Conservation (phyloP, 2,797 vertebrate genomes). For the Pseudomugil gertrudae region DNA sequence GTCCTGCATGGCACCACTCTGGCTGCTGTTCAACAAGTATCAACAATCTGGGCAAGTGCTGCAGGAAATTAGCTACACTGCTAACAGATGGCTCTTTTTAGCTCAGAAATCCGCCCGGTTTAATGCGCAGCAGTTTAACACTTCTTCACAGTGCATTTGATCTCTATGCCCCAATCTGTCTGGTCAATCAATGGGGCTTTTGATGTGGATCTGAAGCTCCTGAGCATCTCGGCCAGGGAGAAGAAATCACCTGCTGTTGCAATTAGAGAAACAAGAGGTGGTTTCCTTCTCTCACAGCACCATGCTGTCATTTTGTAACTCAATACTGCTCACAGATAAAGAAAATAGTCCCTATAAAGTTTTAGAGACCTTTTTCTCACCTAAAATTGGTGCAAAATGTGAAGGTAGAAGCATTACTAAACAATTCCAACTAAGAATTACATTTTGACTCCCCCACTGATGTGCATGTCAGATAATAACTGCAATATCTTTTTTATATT, state of each 20-base stretch:
- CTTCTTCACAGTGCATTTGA: slow-evolving; percentile 82
- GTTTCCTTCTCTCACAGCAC: slow-evolving; percentile 44
- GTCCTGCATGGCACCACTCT: slow-evolving; percentile 12
- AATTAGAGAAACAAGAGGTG: slow-evolving; percentile 57
- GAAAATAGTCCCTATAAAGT: slow-evolving; percentile 6
- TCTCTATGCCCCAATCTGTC: slow-evolving; percentile 82
- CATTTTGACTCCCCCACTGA: not conserved
- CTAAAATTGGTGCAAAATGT: not conserved
- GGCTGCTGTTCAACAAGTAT: slow-evolving; percentile 37
- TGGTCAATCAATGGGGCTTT: slow-evolving; percentile 76
- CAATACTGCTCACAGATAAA: slow-evolving; percentile 14
- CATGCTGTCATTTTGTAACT: slow-evolving; percentile 22
- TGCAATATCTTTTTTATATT: not conserved
- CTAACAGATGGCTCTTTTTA: slow-evolving; percentile 81
- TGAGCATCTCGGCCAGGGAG: slow-evolving; percentile 57
- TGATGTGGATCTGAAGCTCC: slow-evolving; percentile 69
- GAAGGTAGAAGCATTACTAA: not conserved
- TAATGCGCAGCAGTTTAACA: slow-evolving; percentile 80
- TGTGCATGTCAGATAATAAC: not conserved
- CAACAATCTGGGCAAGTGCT: slow-evolving; percentile 61
- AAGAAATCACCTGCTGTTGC: slow-evolving; percentile 75
- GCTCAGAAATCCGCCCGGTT: slow-evolving; percentile 74
- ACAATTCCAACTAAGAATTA: not conserved
- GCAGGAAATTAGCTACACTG: slow-evolving; percentile 73
- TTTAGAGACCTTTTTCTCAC: slow-evolving; percentile 8